Percentiles rank a stretch among this genome's conserved stretches.
Evolutionary conservation across 2,113 vertebrate species (phyloP).

Genomic region (Pygoscelis antarcticus): DNA sequence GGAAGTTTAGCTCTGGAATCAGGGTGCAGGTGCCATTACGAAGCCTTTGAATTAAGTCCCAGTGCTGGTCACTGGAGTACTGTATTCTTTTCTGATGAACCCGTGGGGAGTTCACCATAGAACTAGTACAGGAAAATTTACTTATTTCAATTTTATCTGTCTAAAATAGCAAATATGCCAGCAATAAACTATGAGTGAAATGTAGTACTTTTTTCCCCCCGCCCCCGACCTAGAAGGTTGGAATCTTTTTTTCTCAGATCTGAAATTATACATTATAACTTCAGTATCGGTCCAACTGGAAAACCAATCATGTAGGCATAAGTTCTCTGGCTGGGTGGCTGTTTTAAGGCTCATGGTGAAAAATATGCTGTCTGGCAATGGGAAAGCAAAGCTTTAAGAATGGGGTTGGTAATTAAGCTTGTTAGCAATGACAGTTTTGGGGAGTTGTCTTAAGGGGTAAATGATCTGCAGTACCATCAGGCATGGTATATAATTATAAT

Average conservation of each 20-base stretch:
- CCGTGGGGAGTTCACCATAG: background rate
- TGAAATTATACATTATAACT: background rate
- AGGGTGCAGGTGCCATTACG: background rate
- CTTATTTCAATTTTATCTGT: background rate
- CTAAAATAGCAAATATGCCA: background rate
- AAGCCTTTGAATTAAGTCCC: background rate
- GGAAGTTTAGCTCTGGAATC: background rate
- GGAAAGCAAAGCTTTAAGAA: background rate
- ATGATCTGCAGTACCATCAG: background rate
- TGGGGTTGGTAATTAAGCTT: background rate
- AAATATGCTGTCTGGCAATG: background rate
- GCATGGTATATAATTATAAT: background rate
- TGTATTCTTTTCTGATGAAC: background rate
- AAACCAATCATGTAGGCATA: background rate
- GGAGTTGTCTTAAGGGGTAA: background rate
- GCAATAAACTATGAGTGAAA: background rate
- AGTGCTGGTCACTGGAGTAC: background rate
- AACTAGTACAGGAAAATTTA: background rate
- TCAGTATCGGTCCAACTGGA: background rate
- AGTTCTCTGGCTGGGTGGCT: background rate
- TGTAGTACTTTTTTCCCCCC: background rate
- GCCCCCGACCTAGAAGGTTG: background rate
- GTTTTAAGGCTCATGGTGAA: background rate
- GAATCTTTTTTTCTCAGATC: background rate
- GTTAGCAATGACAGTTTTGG: background rate